These are phyloP conservation scores for Papilio dardanus DNA, from an alignment of 1,140 invertebrate species.

Conservation along the genomic window DNA sequence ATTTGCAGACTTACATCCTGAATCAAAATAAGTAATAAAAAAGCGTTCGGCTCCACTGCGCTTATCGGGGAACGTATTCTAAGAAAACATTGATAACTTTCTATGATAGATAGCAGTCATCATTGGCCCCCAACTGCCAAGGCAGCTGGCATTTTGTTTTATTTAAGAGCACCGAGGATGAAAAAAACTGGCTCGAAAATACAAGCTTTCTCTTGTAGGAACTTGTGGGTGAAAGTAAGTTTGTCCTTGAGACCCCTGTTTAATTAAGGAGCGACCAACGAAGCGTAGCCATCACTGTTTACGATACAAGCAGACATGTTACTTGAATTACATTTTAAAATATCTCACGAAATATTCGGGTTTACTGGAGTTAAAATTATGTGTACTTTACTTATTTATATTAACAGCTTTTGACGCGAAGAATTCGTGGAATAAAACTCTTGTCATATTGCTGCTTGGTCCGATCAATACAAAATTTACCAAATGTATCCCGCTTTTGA, in stretches of 20 bases:
- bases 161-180: constrained; percentile 46
- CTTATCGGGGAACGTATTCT: neutral
- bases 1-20: neutral
- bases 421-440: neutral
- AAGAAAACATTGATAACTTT: constrained; percentile 18
- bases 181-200: constrained; percentile 46
- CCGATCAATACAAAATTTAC: neutral
- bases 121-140: neutral
- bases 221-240: constrained; percentile 62
- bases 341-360: neutral
- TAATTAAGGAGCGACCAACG: constrained; percentile 32
- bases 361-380: neutral
- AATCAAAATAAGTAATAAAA: neutral
- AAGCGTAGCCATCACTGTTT: constrained; percentile 1
- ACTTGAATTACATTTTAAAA: neutral
- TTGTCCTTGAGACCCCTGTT: constrained; percentile 48
- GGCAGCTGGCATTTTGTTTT: constrained; percentile 35
- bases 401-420: neutral
- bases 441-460: neutral
- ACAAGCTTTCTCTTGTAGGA: constrained; percentile 62
- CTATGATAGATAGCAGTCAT: neutral
- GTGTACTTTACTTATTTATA: neutral
- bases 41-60: neutral
- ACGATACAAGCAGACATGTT: neutral
- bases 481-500: neutral